Percentiles rank a stretch among this genome's conserved stretches.
phyloP scores from a whole-genome alignment of 2,797 vertebrate species.

The Eremophila alpestris region DNA sequence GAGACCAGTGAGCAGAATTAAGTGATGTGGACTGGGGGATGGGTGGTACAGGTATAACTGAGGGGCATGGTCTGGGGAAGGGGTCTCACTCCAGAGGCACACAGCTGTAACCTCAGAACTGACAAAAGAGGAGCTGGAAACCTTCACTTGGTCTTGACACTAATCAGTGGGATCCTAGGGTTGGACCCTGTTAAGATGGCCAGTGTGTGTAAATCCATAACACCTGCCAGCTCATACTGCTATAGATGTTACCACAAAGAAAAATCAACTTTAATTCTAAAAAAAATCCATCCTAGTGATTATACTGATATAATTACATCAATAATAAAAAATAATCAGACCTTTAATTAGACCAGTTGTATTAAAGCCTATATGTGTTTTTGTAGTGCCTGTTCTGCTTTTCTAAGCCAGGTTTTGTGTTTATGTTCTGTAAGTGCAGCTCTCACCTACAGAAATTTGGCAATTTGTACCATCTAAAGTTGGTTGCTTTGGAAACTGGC shows the following conservation, averaged over 20 bases:
- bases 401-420: not conserved
- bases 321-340: not conserved
- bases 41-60: accelerated
- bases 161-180: not conserved
- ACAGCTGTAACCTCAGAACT: not conserved
- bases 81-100: not conserved
- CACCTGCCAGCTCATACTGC: not conserved
- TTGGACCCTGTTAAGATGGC: not conserved
- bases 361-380: not conserved
- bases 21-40: not conserved
- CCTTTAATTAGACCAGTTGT: not conserved
- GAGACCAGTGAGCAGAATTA: not conserved
- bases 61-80: not conserved
- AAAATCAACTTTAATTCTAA: not conserved
- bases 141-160: not conserved
- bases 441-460: constrained; percentile 6
- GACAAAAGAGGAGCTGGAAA: not conserved
- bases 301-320: not conserved
- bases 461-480: not conserved
- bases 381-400: not conserved
- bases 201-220: accelerated
- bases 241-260: not conserved
- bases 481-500: constrained; percentile 59
- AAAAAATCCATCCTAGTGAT: not conserved
- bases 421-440: not conserved